Base-by-base conservation (phyloP, 2,888 invertebrate genomes). In the Rhagophthalmus giganteus region DNA sequence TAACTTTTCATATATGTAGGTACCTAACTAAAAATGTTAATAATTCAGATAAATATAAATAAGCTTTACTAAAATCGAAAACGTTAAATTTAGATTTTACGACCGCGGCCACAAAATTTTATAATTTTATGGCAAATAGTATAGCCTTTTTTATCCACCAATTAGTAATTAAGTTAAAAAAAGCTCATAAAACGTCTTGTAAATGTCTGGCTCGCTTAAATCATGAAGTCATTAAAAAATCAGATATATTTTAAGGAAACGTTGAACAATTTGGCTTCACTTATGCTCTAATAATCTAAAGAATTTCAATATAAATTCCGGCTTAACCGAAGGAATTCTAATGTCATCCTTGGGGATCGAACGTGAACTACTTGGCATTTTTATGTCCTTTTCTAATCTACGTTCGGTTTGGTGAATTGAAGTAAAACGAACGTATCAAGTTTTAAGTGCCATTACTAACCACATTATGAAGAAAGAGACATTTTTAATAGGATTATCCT, bases 401-500 rank as follows among this genome's bases (percentile, higher is more conserved):
- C 2, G 20, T 9, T 10, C 3, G 15, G 20, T 10, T 13, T 10
- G 12, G 30, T 12, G 10, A 3, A 5, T 16, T 9, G 13, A 34
- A 34, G 26, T 14, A 31, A 26, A 35, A 16, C 14, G 28, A 9
- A 13, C 31, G 32, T 32, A 28, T 30, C 9, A 46, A 53, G 40
- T 15, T 28, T 42, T 51, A 46, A 52, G 45, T 47, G 47, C 46
- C 39, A 34, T 44, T 44, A 44, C 35, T 52, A 50, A 52, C 41
- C 28, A 45, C 51, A 51, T 39, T 53, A 47, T 48, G 50, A 50
- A 57, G 47, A 54, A 46, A 44, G 53, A 56, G 51, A 42, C 46
- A 50, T 54, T 54, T 52, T 49, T 57, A 57, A 57, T 57, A 54
- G 42, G 57, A 57, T 57, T 57, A 57, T 50, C 47, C 49, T 50